These are phyloP conservation scores for Brachyrhaphis roseni DNA, from an alignment of 2,797 vertebrate species.

Conservation along the genomic window DNA sequence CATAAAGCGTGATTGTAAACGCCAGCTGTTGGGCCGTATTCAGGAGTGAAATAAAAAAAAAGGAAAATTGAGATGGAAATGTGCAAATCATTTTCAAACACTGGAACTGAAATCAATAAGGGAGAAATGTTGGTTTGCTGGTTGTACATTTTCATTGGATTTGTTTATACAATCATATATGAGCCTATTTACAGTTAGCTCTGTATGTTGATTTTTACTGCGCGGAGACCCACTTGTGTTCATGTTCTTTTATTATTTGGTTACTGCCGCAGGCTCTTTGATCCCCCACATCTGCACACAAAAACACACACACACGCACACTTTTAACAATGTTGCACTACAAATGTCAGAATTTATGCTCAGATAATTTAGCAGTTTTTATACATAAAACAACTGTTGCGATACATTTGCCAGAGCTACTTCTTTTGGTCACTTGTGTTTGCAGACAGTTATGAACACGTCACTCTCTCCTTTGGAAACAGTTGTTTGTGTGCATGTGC, in stretches of 20 bases:
- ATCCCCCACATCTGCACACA: not conserved
- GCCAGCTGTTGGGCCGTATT: conserved; percentile 72
- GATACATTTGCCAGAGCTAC: conserved; percentile 22
- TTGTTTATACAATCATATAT: conserved; percentile 64
- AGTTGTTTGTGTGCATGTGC: conserved; percentile 52
- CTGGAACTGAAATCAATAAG: conserved; percentile 78
- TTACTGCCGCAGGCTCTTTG: conserved; percentile 36
- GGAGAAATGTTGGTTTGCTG: conserved; percentile 53
- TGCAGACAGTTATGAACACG: conserved; percentile 43
- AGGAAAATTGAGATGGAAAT: conserved; percentile 77
- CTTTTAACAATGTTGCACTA: conserved; percentile 14
- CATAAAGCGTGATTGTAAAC: conserved; percentile 81
- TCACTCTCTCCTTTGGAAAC: conserved; percentile 34
- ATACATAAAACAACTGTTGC: conserved; percentile 16
- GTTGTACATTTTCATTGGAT: conserved; percentile 62
- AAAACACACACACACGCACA: too few relatives aligned
- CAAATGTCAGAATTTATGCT: conserved; percentile 18
- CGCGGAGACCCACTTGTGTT: conserved; percentile 54
- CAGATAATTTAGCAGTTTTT: conserved; percentile 28
- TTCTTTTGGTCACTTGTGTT: conserved; percentile 46
- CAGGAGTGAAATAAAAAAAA: conserved; percentile 74
- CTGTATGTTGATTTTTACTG: conserved; percentile 56
- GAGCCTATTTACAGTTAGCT: conserved; percentile 65
- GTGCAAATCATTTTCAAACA: conserved; percentile 79
- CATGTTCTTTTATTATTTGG: conserved; percentile 38